These are phyloP conservation scores for Orthonyx spaldingii DNA, from an alignment of 2,113 vertebrate genomes.

Conservation along the genomic window DNA sequence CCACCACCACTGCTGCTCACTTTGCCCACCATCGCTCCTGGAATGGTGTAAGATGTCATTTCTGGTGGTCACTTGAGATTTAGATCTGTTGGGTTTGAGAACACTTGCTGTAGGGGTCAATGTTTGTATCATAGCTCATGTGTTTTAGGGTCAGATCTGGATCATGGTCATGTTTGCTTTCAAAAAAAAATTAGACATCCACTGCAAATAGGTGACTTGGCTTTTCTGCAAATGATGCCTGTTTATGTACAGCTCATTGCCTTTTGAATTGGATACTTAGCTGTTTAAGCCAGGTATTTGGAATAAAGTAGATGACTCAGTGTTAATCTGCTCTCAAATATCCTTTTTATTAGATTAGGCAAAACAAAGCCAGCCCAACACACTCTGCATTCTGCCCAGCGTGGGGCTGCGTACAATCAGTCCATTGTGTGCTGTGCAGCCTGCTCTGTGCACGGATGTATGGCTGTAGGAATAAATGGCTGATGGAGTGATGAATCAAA, in stretches of 20 bases:
- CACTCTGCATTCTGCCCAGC: neutral
- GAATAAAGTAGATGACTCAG: conserved; percentile 6
- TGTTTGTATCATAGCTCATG: neutral
- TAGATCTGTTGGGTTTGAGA: neutral
- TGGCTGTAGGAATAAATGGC: neutral
- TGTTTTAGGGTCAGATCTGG: neutral
- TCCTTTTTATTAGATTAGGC: conserved; percentile 33
- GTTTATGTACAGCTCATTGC: neutral
- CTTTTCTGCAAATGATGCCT: neutral
- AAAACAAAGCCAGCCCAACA: neutral
- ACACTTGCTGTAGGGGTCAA: neutral
- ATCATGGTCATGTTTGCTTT: neutral
- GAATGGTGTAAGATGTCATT: neutral
- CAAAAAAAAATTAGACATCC: neutral
- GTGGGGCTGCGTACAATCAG: neutral
- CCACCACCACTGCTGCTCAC: neutral
- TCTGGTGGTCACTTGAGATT: neutral
- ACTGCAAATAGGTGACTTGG: neutral
- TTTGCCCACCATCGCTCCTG: neutral
- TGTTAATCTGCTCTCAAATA: conserved; percentile 33
- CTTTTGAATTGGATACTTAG: neutral
- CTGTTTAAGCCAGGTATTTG: conserved; percentile 27
- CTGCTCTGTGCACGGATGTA: neutral
- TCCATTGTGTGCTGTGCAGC: neutral
- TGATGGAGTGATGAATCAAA: neutral